Evolutionary conservation across 1,140 invertebrate species (phyloP).

Genomic region (Leptinotarsa defecta): DNA sequence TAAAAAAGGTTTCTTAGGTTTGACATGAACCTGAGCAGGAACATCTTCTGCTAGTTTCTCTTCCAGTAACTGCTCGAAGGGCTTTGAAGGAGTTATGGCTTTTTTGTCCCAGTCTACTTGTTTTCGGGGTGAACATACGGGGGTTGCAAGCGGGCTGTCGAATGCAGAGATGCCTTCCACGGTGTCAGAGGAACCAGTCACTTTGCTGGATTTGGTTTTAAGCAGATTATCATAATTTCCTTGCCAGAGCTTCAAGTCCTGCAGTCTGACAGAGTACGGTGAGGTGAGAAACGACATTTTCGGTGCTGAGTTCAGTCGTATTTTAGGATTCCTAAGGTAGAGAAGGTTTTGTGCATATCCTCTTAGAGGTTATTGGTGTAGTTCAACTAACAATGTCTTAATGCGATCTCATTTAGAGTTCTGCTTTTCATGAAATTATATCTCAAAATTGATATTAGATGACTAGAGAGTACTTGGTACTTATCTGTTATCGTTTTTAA

Average conservation of each 20-base stretch:
- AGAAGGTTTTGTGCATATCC: no score
- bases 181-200: conserved; percentile 22
- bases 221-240: conserved; percentile 35
- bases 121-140: conserved; percentile 7
- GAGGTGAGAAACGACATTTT: conserved; percentile 35
- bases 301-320: not conserved
- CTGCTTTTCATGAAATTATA: no score
- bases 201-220: conserved; percentile 22
- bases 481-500: no score
- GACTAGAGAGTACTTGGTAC: no score
- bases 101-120: conserved; percentile 37
- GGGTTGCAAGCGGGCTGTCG: conserved; percentile 16
- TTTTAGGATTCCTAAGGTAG: no score
- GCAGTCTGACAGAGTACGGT: conserved; percentile 27
- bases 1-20: conserved; percentile 50
- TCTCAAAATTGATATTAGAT: no score
- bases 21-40: conserved; percentile 22
- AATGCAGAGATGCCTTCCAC: conserved; percentile 31
- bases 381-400: no score
- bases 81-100: conserved; percentile 37
- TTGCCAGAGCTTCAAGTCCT: conserved; percentile 42
- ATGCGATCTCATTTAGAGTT: no score
- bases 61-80: conserved; percentile 41
- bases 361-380: no score
- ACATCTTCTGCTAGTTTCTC: conserved; percentile 39